phyloP scores from a whole-genome alignment of 1,140 invertebrate species.

The Limonius californicus region DNA sequence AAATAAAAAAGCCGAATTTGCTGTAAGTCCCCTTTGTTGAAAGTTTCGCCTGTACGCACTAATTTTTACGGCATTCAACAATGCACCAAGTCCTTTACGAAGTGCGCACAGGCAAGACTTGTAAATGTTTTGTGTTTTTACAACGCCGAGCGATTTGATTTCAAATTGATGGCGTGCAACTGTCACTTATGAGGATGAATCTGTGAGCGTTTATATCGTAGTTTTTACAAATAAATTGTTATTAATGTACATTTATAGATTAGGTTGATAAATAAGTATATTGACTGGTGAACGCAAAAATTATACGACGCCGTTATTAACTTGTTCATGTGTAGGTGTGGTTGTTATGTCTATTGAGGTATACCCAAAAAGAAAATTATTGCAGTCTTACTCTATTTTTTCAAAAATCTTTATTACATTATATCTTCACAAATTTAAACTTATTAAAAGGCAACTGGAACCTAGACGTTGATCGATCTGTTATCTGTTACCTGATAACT shows the following conservation, averaged over 20 bases:
- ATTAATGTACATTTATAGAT: constrained; percentile 16
- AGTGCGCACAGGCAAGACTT: not conserved
- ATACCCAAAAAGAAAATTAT: not conserved
- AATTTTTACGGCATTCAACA: not conserved
- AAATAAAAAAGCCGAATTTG: constrained; percentile 7
- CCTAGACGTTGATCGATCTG: no score
- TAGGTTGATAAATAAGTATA: constrained; percentile 15
- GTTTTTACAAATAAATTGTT: constrained; percentile 15
- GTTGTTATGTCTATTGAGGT: constrained; percentile 10
- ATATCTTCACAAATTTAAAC: no score
- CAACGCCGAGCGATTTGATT: constrained; percentile 3
- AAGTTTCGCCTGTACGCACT: not conserved
- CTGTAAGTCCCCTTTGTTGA: not conserved
- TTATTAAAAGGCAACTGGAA: no score
- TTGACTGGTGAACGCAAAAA: constrained; percentile 30
- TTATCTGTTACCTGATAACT: no score
- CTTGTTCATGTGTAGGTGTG: constrained; percentile 9
- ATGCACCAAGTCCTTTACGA: not conserved
- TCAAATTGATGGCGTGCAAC: not conserved
- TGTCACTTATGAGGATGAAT: not conserved
- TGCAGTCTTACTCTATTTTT: not conserved
- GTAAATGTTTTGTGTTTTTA: constrained; percentile 2
- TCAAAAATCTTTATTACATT: no score
- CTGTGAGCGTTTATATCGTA: constrained; percentile 13
- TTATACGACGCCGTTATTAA: constrained; percentile 30